Base-by-base conservation (phyloP, 2,888 invertebrate species). In the Synanthedon vespiformis region DNA sequence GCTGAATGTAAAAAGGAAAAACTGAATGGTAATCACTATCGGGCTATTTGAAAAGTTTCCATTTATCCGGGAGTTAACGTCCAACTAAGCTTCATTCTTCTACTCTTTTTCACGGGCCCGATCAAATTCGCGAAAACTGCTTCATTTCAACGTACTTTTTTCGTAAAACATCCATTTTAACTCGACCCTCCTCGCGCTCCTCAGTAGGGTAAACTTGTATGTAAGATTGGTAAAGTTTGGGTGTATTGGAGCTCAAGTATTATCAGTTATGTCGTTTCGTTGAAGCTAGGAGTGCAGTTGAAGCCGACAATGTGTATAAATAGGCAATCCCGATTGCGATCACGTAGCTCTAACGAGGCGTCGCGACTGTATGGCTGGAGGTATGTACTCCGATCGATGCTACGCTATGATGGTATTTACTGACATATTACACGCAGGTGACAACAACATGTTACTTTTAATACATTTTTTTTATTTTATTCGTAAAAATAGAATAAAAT, bases 261-360 rank as follows among this genome's bases (percentile, higher is more conserved):
- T 51, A 50, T 53, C 74, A 75, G 80, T 68, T 71, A 67, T 63
- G 62, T 63, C 56, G 60, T 50, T 52, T 56, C 56, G 56, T 64
- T 65, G 65, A 68, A 73, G 72, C 68, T 55, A 53, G 58, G 67
- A 68, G 68, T 67, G 62, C 67, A 60, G 67, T 68, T 67, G 74
- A 64, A 76, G 74, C 74, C 74, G 74, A 79, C 81, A 79, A 77
- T 82, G 80, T 79, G 74, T 77, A 80, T 84, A 85, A 85, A 83
- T 79, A 83, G 82, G 82, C 77, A 76, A 81, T 86, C 71, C 69
- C 71, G 70, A 85, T 81, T 80, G 80, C 77, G 80, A 81, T 82
- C 85, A 86, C 85, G 85, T 84, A 74, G 69, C 71, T 67, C 67
- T 81, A 84, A 85, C 84, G 85, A 85, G 80, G 63, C 80, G 78